These are phyloP conservation scores for Caenorhabditis latens DNA, from an alignment of 1,140 invertebrate species.

Conservation along the genomic window DNA sequence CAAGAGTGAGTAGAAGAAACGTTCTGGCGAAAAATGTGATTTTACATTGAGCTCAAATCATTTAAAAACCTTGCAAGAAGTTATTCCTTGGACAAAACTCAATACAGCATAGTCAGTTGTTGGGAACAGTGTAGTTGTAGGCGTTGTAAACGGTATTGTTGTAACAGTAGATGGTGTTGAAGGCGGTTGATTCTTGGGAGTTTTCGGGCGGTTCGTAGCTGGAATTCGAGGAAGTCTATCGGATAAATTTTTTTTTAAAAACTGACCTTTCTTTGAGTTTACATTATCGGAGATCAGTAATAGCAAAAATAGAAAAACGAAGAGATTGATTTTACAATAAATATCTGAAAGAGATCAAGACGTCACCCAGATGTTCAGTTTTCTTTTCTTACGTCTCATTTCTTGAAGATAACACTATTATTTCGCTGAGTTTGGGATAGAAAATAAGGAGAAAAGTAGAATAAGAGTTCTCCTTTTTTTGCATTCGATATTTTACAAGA, in stretches of 20 bases:
- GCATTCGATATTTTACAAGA: not conserved
- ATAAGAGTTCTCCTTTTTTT: not conserved
- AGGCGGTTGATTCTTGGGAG: no score
- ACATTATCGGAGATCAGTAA: not conserved
- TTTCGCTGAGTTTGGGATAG: not conserved
- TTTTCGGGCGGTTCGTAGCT: no score
- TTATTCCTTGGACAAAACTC: not conserved
- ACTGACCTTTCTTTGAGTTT: not conserved
- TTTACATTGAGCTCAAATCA: not conserved
- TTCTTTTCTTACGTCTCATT: slow-evolving; percentile 1
- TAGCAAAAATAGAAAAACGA: not conserved
- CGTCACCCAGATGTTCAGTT: not conserved
- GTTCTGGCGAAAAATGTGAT: not conserved
- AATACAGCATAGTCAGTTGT: not conserved
- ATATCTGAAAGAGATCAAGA: not conserved
- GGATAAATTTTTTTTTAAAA: no score
- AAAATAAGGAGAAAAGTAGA: not conserved
- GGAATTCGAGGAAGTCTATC: no score
- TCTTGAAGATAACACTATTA: not conserved
- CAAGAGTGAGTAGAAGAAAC: not conserved
- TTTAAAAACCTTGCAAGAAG: not conserved
- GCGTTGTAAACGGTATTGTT: not conserved
- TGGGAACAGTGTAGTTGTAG: not conserved
- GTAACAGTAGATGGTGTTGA: not conserved
- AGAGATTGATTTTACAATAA: slow-evolving; percentile 11